Evolutionary conservation across 2,888 invertebrate genomes (phyloP).

Genomic region (Leptinotarsa rubiginosa): DNA sequence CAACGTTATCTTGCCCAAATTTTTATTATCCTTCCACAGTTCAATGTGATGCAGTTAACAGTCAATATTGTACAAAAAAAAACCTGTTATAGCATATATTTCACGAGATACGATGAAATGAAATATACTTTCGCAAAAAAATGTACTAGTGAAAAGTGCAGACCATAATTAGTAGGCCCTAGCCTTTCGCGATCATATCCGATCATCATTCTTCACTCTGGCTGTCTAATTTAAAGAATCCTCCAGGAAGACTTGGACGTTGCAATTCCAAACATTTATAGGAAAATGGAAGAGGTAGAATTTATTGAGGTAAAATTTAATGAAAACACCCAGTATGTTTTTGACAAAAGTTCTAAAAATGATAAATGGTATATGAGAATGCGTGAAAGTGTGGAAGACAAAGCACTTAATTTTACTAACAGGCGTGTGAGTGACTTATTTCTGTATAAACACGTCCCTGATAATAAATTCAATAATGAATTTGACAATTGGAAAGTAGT

Average conservation of each 20-base stretch:
- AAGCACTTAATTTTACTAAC: not conserved
- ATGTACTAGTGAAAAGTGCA: conserved; percentile 27
- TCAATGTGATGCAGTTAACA: conserved; percentile 24
- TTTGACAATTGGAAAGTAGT: conserved; percentile 1
- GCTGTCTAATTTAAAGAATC: conserved; percentile 15
- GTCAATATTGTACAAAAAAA: not conserved
- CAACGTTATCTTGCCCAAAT: conserved; percentile 27
- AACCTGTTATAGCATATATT: conserved; percentile 30
- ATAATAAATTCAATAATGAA: not conserved
- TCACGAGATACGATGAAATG: conserved; percentile 22
- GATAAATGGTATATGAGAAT: conserved; percentile 2
- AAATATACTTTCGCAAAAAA: conserved; percentile 34
- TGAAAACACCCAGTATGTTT: not conserved
- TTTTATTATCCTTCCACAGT: conserved; percentile 31
- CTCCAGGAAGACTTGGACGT: conserved; percentile 25
- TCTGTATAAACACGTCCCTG: not conserved
- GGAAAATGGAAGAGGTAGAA: not conserved
- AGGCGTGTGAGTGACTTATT: not conserved
- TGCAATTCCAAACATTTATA: conserved; percentile 7
- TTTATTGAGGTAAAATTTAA: not conserved
- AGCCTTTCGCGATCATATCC: conserved; percentile 37
- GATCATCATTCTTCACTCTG: conserved; percentile 30
- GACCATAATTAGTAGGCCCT: conserved; percentile 38
- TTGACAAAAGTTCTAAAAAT: not conserved
- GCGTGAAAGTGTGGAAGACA: not conserved